Evolutionary conservation across 1,140 invertebrate species (phyloP), one percentile per base, ranked within the genome.

Genomic region (Drosophila tropicalis): DNA sequence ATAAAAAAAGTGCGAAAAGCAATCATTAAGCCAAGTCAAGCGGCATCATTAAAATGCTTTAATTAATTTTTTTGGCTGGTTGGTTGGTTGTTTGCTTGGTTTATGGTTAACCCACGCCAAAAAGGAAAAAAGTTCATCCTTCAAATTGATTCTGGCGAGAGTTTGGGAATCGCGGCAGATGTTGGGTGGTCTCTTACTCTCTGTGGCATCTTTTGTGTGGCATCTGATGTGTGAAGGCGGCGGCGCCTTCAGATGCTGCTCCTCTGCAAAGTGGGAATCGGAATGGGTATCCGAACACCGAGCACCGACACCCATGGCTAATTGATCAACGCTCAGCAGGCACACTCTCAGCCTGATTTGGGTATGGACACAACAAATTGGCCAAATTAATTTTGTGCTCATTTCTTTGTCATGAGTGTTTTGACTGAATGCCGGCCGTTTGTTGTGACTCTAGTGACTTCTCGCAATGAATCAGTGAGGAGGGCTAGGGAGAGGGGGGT

Each of bases 21-120:
- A 89, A 83, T 87, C 83, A 77, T 87, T 89, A 86, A 64, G 63
- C 17, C 60, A 51, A 54, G 32, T 58, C 56, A 36, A 19, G 68
- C 79, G 79, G 81, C 83, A 87, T 87, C 79, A 89, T 87, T 87
- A 83, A 86, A 87, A 82, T 72, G 76, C 79, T 77, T 87, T 87
- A 87, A 87, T 87, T 87, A 87, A 87, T 87, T 86, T 82, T 76
- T 63, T 76, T 76, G 76, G 55, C 55, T 19, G 25, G 10, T 68
- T 22, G 34, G 7, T 54, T 3, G 39, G 39, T 19, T 22, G 34
- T 1, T 54, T 3, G 39, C 32, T 19, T 15, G 7, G 9, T 60
- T 32, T 76, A 58, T 76, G 82, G 62, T 51, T 63, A 76, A 55
- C 70, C 73, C 73, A 76, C 66, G 70, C 70, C 65, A 51, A 47